Evolutionary conservation across 2,888 invertebrate genomes (phyloP).

Genomic region (Melanargia galathea): DNA sequence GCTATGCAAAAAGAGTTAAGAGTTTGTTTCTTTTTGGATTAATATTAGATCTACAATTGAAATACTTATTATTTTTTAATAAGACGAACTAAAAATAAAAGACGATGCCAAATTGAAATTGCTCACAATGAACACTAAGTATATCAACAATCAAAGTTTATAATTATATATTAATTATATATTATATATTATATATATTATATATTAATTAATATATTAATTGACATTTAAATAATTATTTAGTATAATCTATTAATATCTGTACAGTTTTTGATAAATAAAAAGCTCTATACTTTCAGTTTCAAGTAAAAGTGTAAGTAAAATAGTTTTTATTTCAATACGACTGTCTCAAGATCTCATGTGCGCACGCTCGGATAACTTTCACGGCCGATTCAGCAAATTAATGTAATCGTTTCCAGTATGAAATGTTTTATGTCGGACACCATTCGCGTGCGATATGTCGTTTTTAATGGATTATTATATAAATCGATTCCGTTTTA

Average conservation of each 20-base stretch:
- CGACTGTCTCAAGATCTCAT: constrained; percentile 11
- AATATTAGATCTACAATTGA: no score
- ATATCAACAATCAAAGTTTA: no score
- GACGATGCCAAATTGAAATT: no score
- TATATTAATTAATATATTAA: no score
- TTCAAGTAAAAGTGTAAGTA: neutral
- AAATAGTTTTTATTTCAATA: neutral
- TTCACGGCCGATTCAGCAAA: constrained; percentile 35
- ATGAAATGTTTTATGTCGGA: constrained; percentile 32
- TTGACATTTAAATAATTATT: no score
- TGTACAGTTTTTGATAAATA: neutral
- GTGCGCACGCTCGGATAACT: constrained; percentile 28
- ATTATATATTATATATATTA: no score
- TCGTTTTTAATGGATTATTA: constrained; percentile 33
- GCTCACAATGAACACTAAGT: no score
- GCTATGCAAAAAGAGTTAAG: neutral
- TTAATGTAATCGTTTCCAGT: constrained; percentile 30
- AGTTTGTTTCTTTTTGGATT: neutral
- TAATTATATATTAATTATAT: no score
- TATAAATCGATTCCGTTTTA: constrained; percentile 34
- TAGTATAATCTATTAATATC: no score
- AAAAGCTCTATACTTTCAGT: neutral
- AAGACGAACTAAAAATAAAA: no score
- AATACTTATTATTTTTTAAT: no score
- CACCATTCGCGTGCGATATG: constrained; percentile 30